phyloP scores from a whole-genome alignment of 2,113 vertebrate species.

The Spea bombifrons region DNA sequence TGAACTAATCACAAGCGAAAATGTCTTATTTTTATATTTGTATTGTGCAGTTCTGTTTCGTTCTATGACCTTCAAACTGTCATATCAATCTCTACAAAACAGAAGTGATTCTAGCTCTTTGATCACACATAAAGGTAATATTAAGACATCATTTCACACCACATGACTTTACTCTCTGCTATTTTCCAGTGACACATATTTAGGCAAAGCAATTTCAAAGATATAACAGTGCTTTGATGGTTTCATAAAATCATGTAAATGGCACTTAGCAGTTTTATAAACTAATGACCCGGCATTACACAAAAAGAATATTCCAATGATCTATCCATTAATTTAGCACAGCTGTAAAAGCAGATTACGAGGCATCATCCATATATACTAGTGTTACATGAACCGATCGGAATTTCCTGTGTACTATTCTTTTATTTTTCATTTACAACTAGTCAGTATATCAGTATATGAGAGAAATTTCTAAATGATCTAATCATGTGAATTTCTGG shows the following conservation, averaged over 20 bases:
- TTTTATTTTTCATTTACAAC: neutral
- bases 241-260: conserved; percentile 34
- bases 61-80: no score
- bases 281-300: conserved; percentile 21
- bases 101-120: neutral
- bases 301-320: conserved; percentile 10
- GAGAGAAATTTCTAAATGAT: no score
- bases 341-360: conserved; percentile 6
- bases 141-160: conserved; percentile 16
- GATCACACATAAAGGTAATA: neutral
- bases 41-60: no score
- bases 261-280: conserved; percentile 23
- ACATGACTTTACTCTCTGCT: conserved; percentile 18
- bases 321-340: conserved; percentile 23
- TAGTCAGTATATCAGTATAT: neutral
- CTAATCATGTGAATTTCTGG: no score
- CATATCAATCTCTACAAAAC: neutral
- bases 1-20: no score
- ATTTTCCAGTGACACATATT: conserved; percentile 20
- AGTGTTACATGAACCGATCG: neutral
- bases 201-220: conserved; percentile 32
- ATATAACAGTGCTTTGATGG: conserved; percentile 12
- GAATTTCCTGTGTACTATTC: neutral
- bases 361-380: neutral
- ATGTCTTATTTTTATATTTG: no score